Conservation (phyloP, 2,113 vertebrate species). For the human region GRCh38 chr6:75100001-75100500, state of each 20-base stretch:
- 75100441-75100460: not conserved
- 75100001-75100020: not conserved
- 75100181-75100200: not conserved
- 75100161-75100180: not conserved
- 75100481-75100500: not conserved
- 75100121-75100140: not conserved
- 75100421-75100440: not conserved
- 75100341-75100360: not conserved
- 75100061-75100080: not conserved
- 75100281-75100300: accelerated
- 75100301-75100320: not conserved
- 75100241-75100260: not conserved
- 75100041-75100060: not conserved
- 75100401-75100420: not conserved
- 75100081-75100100: not conserved
- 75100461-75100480: not conserved
- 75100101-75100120: not conserved
- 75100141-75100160: not conserved
- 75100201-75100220: not conserved
- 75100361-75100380: not conserved
- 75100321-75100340: accelerated
- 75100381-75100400: not conserved
- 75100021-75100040: not conserved
- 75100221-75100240: not conserved
- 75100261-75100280: accelerated